Percentiles rank a stretch among this genome's conserved stretches.
Conservation (phyloP, 2,797 vertebrate genomes). For the Halcyon leucocephala region DNA sequence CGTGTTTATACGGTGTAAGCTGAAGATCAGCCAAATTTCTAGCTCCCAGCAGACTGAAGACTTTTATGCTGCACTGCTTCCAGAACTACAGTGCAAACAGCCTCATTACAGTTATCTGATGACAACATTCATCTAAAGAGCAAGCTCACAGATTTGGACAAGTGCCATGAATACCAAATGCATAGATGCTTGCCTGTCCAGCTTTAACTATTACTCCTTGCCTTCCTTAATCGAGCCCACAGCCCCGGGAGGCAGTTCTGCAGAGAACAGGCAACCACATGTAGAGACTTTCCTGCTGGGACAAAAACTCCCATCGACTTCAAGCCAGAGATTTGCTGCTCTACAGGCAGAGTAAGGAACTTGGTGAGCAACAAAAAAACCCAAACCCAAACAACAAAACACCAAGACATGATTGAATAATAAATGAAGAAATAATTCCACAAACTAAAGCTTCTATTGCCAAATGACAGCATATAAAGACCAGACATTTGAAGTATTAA, state of each 20-base stretch:
- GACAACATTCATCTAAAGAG: conserved; percentile 46
- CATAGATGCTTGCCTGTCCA: conserved; percentile 19
- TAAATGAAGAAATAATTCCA: background rate
- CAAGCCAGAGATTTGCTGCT: background rate
- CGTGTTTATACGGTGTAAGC: background rate
- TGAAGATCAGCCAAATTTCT: background rate
- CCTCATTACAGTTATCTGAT: conserved; percentile 21
- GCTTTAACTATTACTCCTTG: background rate
- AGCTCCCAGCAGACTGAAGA: conserved; percentile 16
- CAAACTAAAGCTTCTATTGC: background rate
- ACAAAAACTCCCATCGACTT: background rate
- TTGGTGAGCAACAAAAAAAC: background rate
- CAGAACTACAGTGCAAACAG: background rate
- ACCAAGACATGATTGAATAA: background rate
- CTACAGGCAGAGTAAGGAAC: background rate
- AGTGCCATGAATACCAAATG: conserved; percentile 25
- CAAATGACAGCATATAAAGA: background rate
- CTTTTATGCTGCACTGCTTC: conserved; percentile 11
- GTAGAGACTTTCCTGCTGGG: background rate
- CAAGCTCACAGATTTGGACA: conserved; percentile 26
- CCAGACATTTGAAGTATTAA: background rate
- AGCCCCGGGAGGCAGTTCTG: background rate
- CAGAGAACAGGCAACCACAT: background rate
- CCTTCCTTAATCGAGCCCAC: background rate
- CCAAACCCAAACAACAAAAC: background rate